phyloP scores from a whole-genome alignment of 2,888 invertebrate species.

The Pristionchus maxplancki region DNA sequence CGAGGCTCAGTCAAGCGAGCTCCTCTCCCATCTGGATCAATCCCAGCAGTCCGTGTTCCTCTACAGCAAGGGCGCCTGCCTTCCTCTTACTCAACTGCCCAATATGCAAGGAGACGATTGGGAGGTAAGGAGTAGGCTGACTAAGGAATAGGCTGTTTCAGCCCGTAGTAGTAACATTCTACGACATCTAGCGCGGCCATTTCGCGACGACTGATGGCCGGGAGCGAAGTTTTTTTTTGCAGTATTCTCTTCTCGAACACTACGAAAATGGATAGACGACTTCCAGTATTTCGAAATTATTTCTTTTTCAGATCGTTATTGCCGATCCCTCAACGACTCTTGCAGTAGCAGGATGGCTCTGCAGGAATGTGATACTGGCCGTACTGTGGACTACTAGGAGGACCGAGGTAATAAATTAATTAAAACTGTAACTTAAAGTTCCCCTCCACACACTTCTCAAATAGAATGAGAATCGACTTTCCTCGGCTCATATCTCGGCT shows the following conservation, averaged over 20 bases:
- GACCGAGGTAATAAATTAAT: not conserved
- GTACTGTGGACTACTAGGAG: conserved; percentile 10
- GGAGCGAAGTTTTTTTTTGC: too few species aligned
- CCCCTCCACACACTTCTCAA: too few species aligned
- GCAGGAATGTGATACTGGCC: conserved; percentile 85
- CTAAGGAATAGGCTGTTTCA: too few species aligned
- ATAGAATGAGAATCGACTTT: too few species aligned
- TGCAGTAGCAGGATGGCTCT: conserved; percentile 89
- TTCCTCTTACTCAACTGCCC: conserved; percentile 4
- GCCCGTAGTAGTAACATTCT: too few species aligned
- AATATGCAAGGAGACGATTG: not conserved
- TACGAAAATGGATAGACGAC: too few species aligned
- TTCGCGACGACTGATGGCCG: too few species aligned
- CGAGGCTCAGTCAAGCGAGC: too few species aligned
- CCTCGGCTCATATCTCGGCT: too few species aligned
- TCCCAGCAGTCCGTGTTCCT: conserved; percentile 37
- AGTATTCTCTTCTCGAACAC: too few species aligned
- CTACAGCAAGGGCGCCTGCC: not conserved
- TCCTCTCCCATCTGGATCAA: conserved; percentile 32
- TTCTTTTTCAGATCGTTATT: conserved; percentile 83
- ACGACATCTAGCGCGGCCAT: not conserved
- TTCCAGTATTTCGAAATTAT: too few species aligned
- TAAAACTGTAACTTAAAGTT: too few species aligned
- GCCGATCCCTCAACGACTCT: conserved; percentile 87
- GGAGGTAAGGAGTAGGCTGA: not conserved